Percentiles rank a stretch among this genome's conserved stretches.
phyloP scores from a whole-genome alignment of 2,797 vertebrate genomes.

The Cheirogaleus major region DNA sequence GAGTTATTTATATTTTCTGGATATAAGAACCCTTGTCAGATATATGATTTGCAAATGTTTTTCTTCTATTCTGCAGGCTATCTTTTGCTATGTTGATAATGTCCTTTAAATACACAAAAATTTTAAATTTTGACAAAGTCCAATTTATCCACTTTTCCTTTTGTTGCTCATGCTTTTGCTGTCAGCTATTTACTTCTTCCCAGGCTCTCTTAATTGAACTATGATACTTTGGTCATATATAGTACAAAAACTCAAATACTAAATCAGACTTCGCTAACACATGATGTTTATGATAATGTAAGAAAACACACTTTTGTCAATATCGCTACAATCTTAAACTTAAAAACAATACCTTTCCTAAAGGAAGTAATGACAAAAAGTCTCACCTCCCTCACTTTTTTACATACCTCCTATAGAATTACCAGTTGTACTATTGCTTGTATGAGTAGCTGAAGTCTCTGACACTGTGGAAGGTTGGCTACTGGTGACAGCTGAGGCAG shows the following conservation, averaged over 20 bases:
- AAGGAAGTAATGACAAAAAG: background rate
- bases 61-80: background rate
- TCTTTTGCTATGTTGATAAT: background rate
- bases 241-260: conserved; percentile 25
- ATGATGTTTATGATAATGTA: background rate
- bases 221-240: background rate
- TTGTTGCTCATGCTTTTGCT: background rate
- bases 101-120: background rate
- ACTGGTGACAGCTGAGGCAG: conserved; percentile 88
- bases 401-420: conserved; percentile 90
- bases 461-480: conserved; percentile 89
- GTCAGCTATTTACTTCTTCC: background rate
- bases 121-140: conserved; percentile 23
- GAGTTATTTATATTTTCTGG: background rate
- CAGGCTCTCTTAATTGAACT: background rate
- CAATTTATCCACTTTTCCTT: background rate
- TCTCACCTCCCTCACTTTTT: background rate
- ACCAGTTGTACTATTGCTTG: conserved; percentile 87
- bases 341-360: conserved; percentile 1
- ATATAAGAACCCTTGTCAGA: background rate
- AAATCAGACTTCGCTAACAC: background rate
- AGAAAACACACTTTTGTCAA: background rate
- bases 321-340: conserved; percentile 7
- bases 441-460: conserved; percentile 86
- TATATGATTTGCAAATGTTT: conserved; percentile 18